A percentile compares a stretch with the other conserved stretches of the same genome.
Evolutionary conservation across 2,888 invertebrate species (phyloP).

Genomic region (Liodrosophila aerea): DNA sequence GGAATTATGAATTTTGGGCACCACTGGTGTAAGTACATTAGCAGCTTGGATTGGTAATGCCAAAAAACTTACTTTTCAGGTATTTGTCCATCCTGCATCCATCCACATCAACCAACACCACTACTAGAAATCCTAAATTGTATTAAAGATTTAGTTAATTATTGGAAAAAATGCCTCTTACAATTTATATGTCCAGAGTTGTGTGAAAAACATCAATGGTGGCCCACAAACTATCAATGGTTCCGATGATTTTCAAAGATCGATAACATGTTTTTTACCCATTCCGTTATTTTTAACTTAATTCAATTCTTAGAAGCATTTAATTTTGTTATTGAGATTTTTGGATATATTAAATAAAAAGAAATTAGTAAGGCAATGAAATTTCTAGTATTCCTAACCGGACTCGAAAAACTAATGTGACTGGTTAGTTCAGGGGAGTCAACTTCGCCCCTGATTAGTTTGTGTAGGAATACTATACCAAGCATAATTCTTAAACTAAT

Average conservation of each 20-base stretch:
- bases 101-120: slow-evolving; percentile 10
- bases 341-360: too few relatives aligned
- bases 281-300: too few relatives aligned
- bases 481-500: too few relatives aligned
- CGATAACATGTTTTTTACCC: slow-evolving; percentile 12
- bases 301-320: too few relatives aligned
- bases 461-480: too few relatives aligned
- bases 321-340: too few relatives aligned
- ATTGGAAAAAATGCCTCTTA: background rate
- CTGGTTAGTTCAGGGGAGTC: too few relatives aligned
- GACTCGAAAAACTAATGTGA: too few relatives aligned
- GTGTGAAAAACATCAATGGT: slow-evolving; percentile 8
- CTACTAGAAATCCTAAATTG: slow-evolving; percentile 6
- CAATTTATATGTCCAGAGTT: background rate
- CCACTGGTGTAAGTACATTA: slow-evolving; percentile 15
- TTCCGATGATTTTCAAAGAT: slow-evolving; percentile 17
- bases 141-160: slow-evolving; percentile 3
- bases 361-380: too few relatives aligned
- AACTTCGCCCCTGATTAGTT: too few relatives aligned
- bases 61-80: slow-evolving; percentile 13
- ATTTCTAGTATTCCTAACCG: too few relatives aligned
- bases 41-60: slow-evolving; percentile 7
- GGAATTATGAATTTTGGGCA: too few relatives aligned
- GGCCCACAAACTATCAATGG: slow-evolving; percentile 2
- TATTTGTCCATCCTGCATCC: slow-evolving; percentile 6